Evolutionary conservation across 1,140 invertebrate species (phyloP).

Genomic region (Aphelenchoides besseyi): DNA sequence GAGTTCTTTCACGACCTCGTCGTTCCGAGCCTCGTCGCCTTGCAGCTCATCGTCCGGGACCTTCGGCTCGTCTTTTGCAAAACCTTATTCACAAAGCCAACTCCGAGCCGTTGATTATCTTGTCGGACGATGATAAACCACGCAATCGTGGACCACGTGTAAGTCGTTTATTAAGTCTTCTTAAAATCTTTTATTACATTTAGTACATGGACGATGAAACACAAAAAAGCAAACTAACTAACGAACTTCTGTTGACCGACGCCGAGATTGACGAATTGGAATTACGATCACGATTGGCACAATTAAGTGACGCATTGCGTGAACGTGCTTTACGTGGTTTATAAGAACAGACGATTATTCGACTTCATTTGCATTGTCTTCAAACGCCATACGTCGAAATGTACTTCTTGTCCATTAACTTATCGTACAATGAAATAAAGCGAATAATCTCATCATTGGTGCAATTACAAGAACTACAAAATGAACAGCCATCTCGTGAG

Average conservation of each 20-base stretch:
- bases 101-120: not conserved
- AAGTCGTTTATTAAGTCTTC: not conserved
- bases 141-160: not conserved
- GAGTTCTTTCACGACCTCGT: not conserved
- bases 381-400: no score
- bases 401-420: no score
- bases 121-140: not conserved
- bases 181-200: not conserved
- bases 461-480: no score
- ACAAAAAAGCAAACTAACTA: no score
- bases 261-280: slow-evolving; percentile 4
- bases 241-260: no score
- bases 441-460: no score
- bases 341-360: not conserved
- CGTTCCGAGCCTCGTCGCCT: not conserved
- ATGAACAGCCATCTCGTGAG: no score
- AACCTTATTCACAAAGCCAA: not conserved
- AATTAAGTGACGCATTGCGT: not conserved
- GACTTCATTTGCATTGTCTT: no score
- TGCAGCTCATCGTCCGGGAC: not conserved
- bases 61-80: not conserved
- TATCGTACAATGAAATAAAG: no score
- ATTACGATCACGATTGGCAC: not conserved
- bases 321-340: slow-evolving; percentile 5
- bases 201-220: no score